A percentile compares a stretch with the other conserved stretches of the same genome.
These are phyloP conservation scores for Sphaerodactylus townsendi DNA, from an alignment of 2,113 vertebrate genomes.

Conservation along the genomic window DNA sequence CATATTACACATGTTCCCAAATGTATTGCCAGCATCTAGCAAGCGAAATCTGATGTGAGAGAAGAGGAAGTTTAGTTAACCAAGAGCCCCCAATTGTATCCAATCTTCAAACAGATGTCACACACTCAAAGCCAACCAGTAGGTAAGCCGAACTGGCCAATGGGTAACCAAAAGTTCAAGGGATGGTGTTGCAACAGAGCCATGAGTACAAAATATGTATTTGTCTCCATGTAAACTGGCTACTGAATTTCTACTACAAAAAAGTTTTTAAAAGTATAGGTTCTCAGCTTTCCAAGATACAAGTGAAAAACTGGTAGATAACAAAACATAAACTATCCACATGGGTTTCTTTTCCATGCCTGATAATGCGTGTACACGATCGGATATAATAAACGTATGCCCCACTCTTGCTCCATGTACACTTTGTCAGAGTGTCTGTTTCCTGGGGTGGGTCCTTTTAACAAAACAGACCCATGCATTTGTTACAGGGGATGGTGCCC, in stretches of 20 bases:
- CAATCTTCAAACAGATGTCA: background rate
- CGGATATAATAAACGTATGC: background rate
- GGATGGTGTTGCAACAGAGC: background rate
- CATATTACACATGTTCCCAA: background rate
- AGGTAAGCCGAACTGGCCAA: background rate
- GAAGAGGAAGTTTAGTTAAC: background rate
- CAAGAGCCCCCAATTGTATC: background rate
- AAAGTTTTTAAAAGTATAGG: too few relatives aligned
- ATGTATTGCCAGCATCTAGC: background rate
- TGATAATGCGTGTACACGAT: background rate
- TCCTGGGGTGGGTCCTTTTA: background rate
- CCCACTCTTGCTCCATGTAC: background rate
- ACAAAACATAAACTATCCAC: background rate
- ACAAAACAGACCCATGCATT: background rate
- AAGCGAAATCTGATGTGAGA: background rate
- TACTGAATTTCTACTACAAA: too few relatives aligned
- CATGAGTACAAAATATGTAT: background rate
- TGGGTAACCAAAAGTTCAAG: background rate
- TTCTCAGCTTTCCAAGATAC: too few relatives aligned
- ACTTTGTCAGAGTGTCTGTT: background rate
- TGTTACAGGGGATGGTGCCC: background rate
- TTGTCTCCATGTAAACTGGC: too few relatives aligned
- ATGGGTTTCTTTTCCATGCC: background rate
- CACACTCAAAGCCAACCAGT: background rate
- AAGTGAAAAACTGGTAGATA: background rate